Base-by-base conservation (phyloP, 1,140 invertebrate genomes). In the Drosophila tristis region DNA sequence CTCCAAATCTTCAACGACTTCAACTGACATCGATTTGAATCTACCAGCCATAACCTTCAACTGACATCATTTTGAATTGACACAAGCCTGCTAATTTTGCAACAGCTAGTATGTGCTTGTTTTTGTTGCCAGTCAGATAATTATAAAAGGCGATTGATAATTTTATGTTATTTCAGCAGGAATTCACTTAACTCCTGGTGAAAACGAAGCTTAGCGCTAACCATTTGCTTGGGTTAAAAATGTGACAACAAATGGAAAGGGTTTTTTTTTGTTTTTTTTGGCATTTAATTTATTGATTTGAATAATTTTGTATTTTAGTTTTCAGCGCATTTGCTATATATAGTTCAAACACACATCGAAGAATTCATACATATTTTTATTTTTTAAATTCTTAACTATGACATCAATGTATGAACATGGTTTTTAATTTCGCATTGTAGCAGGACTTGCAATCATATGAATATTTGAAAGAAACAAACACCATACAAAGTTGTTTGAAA, bases 281-380 rank as follows among this genome's bases (percentile, higher is more conserved):
- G 81, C 81, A 86, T 87, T 86, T 86, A 76, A 86, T 86, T 86
- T 86, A 86, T 86, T 86, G 78, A 86, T 86, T 39, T 78, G 81
- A 87, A 86, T 86, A 86, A 74, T 87, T 79, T 65, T 78, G 82
- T 87, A 85, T 67, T 84, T 74, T 84, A 86, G 78, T 72, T 80
- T 63, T 70, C 43, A 53, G 75, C 71, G 84, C 66, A 87, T 78
- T 70, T 75, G 74, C 65, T 87, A 82, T 67, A 87, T 67, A 78
- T 78, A 67, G 49, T 76, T 75, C 70, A 87, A 86, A 87, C 65
- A 75, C 84, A 76, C 79, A 72, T 72, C 64, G 57, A 71, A 87
- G 74, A 86, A 87, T 81, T 76, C 81, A 86, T 86, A 86, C 78
- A 86, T 87, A 76, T 45, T 50, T 76, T 23, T 74, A 68, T 78